Conservation (phyloP, 2,888 invertebrate species). For the Carterocephalus palaemon region DNA sequence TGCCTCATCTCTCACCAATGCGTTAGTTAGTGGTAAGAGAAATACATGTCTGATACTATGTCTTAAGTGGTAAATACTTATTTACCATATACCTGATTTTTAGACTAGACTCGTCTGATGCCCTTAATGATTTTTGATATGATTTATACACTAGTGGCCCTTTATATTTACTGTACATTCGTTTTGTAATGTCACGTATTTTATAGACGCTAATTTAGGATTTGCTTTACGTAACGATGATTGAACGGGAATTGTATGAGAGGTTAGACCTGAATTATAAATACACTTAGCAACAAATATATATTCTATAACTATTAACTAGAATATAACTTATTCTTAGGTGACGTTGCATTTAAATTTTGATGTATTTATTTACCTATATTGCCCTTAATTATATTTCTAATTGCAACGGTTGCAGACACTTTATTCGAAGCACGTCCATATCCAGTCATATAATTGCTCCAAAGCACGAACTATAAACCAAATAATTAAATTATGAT, state of each 20-base stretch:
- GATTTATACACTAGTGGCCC: conserved; percentile 35
- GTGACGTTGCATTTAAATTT: conserved; percentile 11
- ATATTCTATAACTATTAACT: conserved; percentile 22
- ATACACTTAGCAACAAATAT: conserved; percentile 8
- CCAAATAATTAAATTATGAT: not conserved
- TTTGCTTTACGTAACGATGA: conserved; percentile 16
- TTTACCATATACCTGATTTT: conserved; percentile 55
- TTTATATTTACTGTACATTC: conserved; percentile 24
- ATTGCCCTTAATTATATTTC: not conserved
- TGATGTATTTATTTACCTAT: conserved; percentile 7
- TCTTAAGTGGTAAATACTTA: conserved; percentile 43
- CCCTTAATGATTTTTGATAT: conserved; percentile 44
- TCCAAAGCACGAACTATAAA: conserved; percentile 10
- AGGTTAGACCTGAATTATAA: conserved; percentile 23
- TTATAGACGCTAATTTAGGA: conserved; percentile 19
- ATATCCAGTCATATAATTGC: not conserved
- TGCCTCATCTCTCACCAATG: conserved; percentile 34
- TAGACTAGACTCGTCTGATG: conserved; percentile 52
- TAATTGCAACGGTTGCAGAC: not conserved
- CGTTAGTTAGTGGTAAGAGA: conserved; percentile 50
- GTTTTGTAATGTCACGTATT: conserved; percentile 19
- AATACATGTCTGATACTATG: conserved; percentile 83
- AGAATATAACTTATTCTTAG: conserved; percentile 5
- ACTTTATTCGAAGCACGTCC: conserved; percentile 13
- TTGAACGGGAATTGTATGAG: conserved; percentile 24